Evolutionary conservation across 35 echinoderm and acorn worm genomes (phyloP), one percentile per base, ranked within the genome.

Genomic region (Apostichopus japonicus): DNA sequence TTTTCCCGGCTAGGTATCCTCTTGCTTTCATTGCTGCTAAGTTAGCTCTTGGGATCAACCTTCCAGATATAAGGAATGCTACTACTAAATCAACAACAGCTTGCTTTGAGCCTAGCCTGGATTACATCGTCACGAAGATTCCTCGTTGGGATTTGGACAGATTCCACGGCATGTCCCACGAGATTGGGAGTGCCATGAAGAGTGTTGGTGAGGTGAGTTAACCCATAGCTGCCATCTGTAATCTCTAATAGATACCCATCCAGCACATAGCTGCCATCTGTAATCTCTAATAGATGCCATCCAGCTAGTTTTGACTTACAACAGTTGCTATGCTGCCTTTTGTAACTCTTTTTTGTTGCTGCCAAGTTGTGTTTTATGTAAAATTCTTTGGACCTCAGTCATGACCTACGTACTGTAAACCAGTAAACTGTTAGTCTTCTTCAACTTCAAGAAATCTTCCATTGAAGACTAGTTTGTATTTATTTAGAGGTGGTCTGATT

Each of bases 121-220:
- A 99, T 59, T 99, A 99, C 90, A 95, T 96, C 56, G 97, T 99
- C 7, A 99, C 97, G 22, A 99, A 99, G 89, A 99, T 99, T 15
- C 97, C 97, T 16, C 93, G 97, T n/a, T 99, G 97, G 97, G 97
- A 99, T 79, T 90, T 99, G 86, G 97, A 99, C 71, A 90, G 97
- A 6, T 99, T 99, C 93, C 97, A 99, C 58, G 93, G 95, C 4
- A 96, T 93, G 15, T 99, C 97, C 15, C 90, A 96, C 9, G 84
- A 90, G 52, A 99, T 99, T 54, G 97, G 97, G 25, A 99, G 97
- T 86, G 93, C 95, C 58, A 99, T 99, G 97, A 99, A 99, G 59
- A 99, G 97, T 95, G 97, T 99, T 53, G 97, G 97, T 7, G 97
- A 99, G 95, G 97, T 99, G 61, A 67, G 91, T 24, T 93, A 51